phyloP scores from a whole-genome alignment of 2,797 vertebrate species.

The Menidia menidia region DNA sequence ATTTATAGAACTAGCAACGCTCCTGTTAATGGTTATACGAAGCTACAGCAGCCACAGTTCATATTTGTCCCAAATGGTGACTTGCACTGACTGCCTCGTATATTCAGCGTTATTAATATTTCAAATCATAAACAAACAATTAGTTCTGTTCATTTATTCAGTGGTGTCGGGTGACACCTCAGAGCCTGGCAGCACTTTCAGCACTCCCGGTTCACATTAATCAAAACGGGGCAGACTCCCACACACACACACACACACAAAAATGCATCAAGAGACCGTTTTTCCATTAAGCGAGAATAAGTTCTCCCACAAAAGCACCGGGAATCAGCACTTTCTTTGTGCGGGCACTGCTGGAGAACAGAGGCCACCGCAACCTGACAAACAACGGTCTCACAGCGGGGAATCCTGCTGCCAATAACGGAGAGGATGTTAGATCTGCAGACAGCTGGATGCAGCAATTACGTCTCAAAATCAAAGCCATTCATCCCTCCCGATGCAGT shows the following conservation, averaged over 20 bases:
- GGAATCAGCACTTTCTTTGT: slow-evolving; percentile 71
- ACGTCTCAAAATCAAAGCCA: slow-evolving; percentile 54
- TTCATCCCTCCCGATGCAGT: slow-evolving; percentile 43
- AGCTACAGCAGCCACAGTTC: slow-evolving; percentile 22
- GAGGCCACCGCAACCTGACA: slow-evolving; percentile 72
- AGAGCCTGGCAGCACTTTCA: slow-evolving; percentile 68
- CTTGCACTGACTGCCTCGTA: slow-evolving; percentile 52
- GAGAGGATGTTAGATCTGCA: slow-evolving; percentile 49
- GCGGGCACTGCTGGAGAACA: slow-evolving; percentile 53
- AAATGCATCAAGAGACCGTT: slow-evolving; percentile 69
- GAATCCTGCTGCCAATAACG: slow-evolving; percentile 57
- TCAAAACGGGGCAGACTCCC: slow-evolving; percentile 74
- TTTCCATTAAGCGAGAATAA: slow-evolving; percentile 77
- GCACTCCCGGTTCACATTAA: slow-evolving; percentile 78
- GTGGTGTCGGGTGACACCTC: slow-evolving; percentile 65
- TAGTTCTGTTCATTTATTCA: slow-evolving; percentile 77
- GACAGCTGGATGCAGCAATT: slow-evolving; percentile 59
- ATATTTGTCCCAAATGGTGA: slow-evolving; percentile 53
- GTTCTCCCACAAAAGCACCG: slow-evolving; percentile 63
- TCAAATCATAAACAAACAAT: slow-evolving; percentile 80
- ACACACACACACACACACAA: background rate
- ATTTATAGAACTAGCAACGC: slow-evolving; percentile 19
- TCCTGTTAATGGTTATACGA: slow-evolving; percentile 11
- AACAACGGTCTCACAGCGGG: slow-evolving; percentile 70
- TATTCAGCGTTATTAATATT: slow-evolving; percentile 74